Evolutionary conservation across 30 jellyfish, hydroid and myxozoan species (phyloP).

Genomic region (Hydractinia echinata): DNA sequence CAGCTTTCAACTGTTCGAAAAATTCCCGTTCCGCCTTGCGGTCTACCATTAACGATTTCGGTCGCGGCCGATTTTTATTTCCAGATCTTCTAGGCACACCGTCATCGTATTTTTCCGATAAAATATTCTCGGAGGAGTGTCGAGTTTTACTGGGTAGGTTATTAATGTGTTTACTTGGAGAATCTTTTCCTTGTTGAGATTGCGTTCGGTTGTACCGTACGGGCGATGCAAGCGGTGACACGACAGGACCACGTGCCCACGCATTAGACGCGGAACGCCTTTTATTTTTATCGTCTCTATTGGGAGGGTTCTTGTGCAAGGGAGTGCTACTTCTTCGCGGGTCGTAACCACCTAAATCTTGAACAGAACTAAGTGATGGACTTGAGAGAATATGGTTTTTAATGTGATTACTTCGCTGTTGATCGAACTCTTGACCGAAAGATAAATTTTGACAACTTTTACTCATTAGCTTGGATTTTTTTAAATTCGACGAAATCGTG

Average conservation of each 20-base stretch:
- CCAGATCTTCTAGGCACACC: not conserved
- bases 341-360: not conserved
- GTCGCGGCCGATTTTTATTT: slow-evolving; percentile 17
- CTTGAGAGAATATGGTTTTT: slow-evolving; percentile 1
- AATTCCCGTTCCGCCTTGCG: not conserved
- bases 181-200: not conserved
- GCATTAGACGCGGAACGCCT: slow-evolving; percentile 14
- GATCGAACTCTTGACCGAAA: slow-evolving; percentile 1
- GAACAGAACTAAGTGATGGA: not conserved
- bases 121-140: not conserved
- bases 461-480: slow-evolving; percentile 18
- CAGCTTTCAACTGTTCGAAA: not conserved
- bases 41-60: slow-evolving; percentile 24
- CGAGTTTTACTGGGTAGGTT: not conserved
- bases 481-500: not conserved
- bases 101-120: no score
- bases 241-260: not conserved
- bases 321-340: slow-evolving; percentile 32
- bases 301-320: slow-evolving; percentile 1
- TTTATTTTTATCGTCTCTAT: not conserved
- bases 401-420: not conserved
- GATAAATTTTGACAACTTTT: slow-evolving; percentile 38
- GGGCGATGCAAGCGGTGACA: not conserved
- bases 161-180: not conserved
- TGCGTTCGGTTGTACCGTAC: not conserved